Conservation (phyloP, 2,888 invertebrate genomes). For the Hipparchia sbordonii region DNA sequence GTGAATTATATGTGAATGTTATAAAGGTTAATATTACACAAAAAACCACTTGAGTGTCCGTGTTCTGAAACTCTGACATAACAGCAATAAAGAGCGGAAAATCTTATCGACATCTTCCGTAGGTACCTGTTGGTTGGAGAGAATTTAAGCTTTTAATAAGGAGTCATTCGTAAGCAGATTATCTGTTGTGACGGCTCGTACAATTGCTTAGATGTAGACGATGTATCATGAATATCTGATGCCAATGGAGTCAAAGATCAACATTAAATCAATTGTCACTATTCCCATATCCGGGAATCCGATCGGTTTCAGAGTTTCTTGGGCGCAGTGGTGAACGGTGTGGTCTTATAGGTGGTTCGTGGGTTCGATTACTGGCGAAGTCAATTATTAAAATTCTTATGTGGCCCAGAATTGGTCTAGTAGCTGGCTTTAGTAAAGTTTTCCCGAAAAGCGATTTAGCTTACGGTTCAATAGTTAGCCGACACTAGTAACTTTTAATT, state of each 20-base stretch:
- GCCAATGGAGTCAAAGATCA: slow-evolving; percentile 55
- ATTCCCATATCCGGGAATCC: slow-evolving; percentile 38
- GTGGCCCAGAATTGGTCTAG: no score
- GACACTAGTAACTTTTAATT: no score
- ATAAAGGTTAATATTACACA: background rate
- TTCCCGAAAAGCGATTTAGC: no score
- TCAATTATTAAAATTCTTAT: background rate
- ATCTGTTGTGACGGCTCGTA: slow-evolving; percentile 20
- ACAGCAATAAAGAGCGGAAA: slow-evolving; percentile 5
- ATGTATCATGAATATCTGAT: slow-evolving; percentile 44
- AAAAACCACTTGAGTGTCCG: background rate
- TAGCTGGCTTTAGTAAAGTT: no score
- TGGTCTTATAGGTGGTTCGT: no score
- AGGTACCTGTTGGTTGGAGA: background rate
- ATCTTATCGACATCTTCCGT: slow-evolving; percentile 11
- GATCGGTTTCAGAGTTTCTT: background rate
- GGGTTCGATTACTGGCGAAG: background rate
- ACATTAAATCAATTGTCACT: slow-evolving; percentile 46
- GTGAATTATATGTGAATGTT: no score
- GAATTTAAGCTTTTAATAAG: background rate
- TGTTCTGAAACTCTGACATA: background rate
- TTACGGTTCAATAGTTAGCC: no score
- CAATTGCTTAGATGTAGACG: slow-evolving; percentile 23
- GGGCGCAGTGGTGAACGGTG: no score
- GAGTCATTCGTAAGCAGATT: slow-evolving; percentile 32